A percentile compares a stretch with the other conserved stretches of the same genome.
These are phyloP conservation scores for Dipodomys merriami DNA, from an alignment of 2,113 vertebrate genomes.

Conservation along the genomic window DNA sequence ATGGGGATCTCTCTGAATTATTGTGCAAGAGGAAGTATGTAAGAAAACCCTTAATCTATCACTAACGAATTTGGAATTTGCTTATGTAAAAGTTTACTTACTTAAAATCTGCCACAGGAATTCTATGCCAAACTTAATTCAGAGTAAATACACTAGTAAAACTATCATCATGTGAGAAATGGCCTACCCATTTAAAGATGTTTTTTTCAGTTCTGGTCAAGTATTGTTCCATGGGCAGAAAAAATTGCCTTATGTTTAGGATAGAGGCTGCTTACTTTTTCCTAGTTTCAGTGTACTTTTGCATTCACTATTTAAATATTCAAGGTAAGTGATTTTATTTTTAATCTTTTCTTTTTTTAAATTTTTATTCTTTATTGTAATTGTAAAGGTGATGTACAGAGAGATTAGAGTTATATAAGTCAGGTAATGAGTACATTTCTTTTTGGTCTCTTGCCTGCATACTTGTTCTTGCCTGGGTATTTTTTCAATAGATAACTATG, in stretches of 20 bases:
- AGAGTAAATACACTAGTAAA: background rate
- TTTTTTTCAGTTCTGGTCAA: background rate
- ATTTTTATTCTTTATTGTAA: no score
- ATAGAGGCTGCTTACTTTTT: background rate
- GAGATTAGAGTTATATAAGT: no score
- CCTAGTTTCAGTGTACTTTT: background rate
- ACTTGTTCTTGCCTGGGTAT: background rate
- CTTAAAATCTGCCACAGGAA: background rate
- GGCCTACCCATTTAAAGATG: background rate
- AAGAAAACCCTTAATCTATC: background rate
- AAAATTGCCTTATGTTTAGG: background rate
- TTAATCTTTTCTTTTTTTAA: no score
- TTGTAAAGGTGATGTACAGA: no score
- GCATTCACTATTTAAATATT: background rate
- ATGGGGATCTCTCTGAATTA: background rate
- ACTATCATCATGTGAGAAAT: background rate
- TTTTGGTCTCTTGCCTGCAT: background rate
- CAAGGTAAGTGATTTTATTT: background rate
- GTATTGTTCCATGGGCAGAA: constrained; percentile 2
- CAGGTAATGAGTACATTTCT: no score
- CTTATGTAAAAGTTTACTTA: background rate
- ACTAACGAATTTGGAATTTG: no score
- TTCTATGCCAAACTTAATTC: background rate
- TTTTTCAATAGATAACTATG: background rate
- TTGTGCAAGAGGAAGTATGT: constrained; percentile 22